Base-by-base conservation (phyloP, 2,888 invertebrate genomes). In the Clistopyga incitator region DNA sequence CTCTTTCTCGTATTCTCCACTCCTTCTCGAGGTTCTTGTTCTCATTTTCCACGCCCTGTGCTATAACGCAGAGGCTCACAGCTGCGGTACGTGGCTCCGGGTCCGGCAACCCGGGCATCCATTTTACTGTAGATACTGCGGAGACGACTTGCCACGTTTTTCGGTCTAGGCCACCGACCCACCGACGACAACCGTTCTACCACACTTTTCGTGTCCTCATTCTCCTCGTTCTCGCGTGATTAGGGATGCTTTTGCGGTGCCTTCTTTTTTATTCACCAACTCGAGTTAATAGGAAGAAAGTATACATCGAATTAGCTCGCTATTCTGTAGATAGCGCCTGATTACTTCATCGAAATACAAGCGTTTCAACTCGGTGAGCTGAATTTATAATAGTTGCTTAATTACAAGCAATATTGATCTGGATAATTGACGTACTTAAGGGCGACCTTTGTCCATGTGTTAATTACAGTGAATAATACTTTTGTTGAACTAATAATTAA, bases 41-140 rank as follows among this genome's bases (percentile, higher is more conserved):
- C 72, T 82, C 78, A 75, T 82, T 82, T 78, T 75, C 38, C 70
- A 23, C 54, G 45, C 29, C 20, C 34, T 45, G 18, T 42, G n/a
- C 68, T 42, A 67, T 59, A 64, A 68, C 68, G 71, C 61, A 13
- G 70, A 78, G 61, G 29, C 34, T 52, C 78, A 64, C 78, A 78
- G 82, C 78, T 82, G 82, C 70, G 82, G 68, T 82, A 74, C 75
- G 68, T 54, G 64, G 56, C 25, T 42, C 67, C 67, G 56, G 8
- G 72, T 81, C 77, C 81, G 64, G 52, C 45, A 47, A 65, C 20
- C 20, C 25, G 76, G n/a, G 45, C 64, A 65, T 70, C 64, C 25
- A 65, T 54, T 74, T 45, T 29, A 18, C 67, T 45, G 45, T 29
- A 18, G 59, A 42, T 54, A 71, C 38, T n/a, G 52, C 18, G 52